A percentile compares a stretch with the other conserved stretches of the same genome.
Conservation (phyloP, 2,113 vertebrate species). For the Cololabis saira region DNA sequence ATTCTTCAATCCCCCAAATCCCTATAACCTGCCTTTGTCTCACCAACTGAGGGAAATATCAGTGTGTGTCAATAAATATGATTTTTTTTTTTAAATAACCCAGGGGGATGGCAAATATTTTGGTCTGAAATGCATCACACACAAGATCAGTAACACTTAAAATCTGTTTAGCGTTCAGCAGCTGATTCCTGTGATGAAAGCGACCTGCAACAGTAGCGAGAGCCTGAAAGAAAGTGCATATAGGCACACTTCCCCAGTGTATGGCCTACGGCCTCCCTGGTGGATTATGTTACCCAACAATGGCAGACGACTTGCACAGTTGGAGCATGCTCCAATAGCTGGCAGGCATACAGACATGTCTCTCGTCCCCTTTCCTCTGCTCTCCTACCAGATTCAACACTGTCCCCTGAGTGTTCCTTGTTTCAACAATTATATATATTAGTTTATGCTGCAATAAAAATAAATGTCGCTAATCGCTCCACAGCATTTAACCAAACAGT, state of each 20-base stretch:
- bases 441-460: no score
- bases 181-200: conserved; percentile 50
- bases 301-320: conserved; percentile 72
- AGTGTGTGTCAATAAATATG: conserved; percentile 19
- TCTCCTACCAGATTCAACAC: conserved; percentile 45
- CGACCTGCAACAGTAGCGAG: conserved; percentile 49
- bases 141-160: conserved; percentile 35
- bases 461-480: no score
- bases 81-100: conserved; percentile 24
- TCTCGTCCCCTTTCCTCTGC: conserved; percentile 22
- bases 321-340: conserved; percentile 64
- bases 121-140: conserved; percentile 29
- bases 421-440: no score
- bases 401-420: conserved; percentile 18
- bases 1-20: no score
- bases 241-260: conserved; percentile 53
- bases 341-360: conserved; percentile 66
- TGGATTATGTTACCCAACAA: conserved; percentile 77
- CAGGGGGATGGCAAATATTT: conserved; percentile 10
- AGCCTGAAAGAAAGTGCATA: conserved; percentile 21
- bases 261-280: conserved; percentile 67
- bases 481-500: no score
- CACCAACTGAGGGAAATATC: neutral
- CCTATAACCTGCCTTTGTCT: neutral
- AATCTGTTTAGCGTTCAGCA: conserved; percentile 56